A percentile compares a stretch with the other conserved stretches of the same genome.
phyloP scores from a whole-genome alignment of 1,140 invertebrate genomes.

The Parasteatoda tepidariorum region DNA sequence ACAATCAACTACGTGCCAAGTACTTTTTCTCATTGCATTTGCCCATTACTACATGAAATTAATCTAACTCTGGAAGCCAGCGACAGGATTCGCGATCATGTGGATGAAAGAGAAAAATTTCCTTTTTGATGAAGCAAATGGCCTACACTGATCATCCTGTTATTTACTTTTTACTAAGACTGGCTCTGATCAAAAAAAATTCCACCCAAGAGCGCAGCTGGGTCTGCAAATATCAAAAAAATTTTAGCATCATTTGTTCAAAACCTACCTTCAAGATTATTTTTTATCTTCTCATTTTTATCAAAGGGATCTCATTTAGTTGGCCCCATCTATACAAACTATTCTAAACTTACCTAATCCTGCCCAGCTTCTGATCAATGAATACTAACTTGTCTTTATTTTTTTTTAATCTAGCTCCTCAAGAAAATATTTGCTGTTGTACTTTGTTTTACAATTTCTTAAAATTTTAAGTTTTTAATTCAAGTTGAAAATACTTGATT shows the following conservation, averaged over 20 bases:
- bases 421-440: too few species aligned
- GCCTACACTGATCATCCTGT: conserved; percentile 13
- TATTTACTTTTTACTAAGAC: conserved; percentile 13
- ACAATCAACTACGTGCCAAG: conserved; percentile 5
- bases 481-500: too few species aligned
- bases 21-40: too few species aligned
- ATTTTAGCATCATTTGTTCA: conserved; percentile 6
- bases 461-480: too few species aligned
- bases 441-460: too few species aligned
- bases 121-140: conserved; percentile 1
- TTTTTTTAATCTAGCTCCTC: too few species aligned
- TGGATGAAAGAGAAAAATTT: neutral
- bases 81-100: neutral
- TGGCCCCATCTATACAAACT: too few species aligned
- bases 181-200: conserved; percentile 14
- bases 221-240: conserved; percentile 17
- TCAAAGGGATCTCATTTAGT: neutral
- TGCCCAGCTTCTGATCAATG: too few species aligned
- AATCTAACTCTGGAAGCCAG: conserved; percentile 6
- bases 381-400: too few species aligned
- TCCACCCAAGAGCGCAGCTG: conserved; percentile 21
- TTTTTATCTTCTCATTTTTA: neutral
- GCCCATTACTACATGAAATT: conserved; percentile 2
- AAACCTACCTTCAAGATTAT: neutral
- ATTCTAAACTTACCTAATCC: too few species aligned